Evolutionary conservation across 1,140 invertebrate genomes (phyloP).

Genomic region (Lineus longissimus): DNA sequence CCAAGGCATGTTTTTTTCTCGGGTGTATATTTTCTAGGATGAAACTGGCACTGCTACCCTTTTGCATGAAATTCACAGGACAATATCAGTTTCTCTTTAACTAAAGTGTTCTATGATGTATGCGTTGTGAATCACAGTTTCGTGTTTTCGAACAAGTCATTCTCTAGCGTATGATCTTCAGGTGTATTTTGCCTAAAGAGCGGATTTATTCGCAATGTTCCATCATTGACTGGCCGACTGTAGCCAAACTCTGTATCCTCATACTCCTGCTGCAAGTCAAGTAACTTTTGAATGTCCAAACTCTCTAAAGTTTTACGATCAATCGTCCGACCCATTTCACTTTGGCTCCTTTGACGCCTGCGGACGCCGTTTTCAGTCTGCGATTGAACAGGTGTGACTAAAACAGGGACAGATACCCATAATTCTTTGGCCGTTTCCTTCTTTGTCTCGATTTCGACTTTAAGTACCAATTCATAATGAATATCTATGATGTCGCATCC

Average conservation of each 20-base stretch:
- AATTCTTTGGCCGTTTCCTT: constrained; percentile 31
- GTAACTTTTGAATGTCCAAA: not conserved
- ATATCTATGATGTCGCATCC: constrained; percentile 51
- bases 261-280: not conserved
- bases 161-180: too few relatives aligned
- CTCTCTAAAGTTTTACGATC: not conserved
- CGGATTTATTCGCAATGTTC: not conserved
- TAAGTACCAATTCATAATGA: constrained; percentile 43
- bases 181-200: not conserved
- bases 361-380: not conserved
- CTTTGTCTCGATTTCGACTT: constrained; percentile 38
- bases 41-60: too few relatives aligned
- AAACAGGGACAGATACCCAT: not conserved
- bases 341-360: not conserved
- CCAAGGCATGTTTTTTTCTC: too few relatives aligned
- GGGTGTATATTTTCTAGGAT: too few relatives aligned
- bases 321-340: not conserved
- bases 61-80: too few relatives aligned
- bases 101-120: too few relatives aligned
- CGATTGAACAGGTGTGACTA: not conserved
- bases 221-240: constrained; percentile 3
- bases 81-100: too few relatives aligned
- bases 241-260: not conserved
- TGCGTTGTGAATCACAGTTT: too few relatives aligned
- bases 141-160: too few relatives aligned